A percentile compares a stretch with the other conserved stretches of the same genome.
Conservation (phyloP, 2,797 vertebrate genomes). For the Typhlichthys eigenmanni region DNA sequence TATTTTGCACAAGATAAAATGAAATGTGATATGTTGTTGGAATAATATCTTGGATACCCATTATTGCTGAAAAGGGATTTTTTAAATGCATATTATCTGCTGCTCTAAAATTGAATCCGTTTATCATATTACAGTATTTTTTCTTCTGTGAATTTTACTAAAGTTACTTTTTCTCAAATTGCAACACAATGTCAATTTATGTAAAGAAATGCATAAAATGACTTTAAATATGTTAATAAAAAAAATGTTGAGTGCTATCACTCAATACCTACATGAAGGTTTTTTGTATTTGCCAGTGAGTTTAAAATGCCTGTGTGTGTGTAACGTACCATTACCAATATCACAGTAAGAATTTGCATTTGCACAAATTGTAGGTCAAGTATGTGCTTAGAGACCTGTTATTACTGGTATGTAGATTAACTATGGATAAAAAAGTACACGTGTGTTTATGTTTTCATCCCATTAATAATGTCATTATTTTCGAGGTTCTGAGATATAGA, state of each 20-base stretch:
- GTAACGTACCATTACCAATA: too few species aligned
- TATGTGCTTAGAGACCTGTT: too few species aligned
- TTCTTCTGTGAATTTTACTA: constrained; percentile 36
- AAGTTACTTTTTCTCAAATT: constrained; percentile 22
- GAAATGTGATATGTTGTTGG: constrained; percentile 51
- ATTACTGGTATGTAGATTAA: too few species aligned
- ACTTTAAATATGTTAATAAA: constrained; percentile 43
- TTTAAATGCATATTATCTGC: constrained; percentile 15
- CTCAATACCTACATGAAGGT: constrained; percentile 38
- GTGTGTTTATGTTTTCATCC: too few species aligned
- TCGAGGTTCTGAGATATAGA: too few species aligned
- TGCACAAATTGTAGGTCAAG: too few species aligned
- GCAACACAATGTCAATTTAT: constrained; percentile 5
- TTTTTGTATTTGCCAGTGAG: constrained; percentile 1
- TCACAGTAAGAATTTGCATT: too few species aligned
- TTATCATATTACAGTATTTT: constrained; percentile 26
- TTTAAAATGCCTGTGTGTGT: constrained; percentile 7
- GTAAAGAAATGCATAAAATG: constrained; percentile 12
- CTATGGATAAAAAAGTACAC: too few species aligned
- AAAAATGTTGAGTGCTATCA: constrained; percentile 57
- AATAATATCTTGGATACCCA: constrained; percentile 28
- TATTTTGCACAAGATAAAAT: constrained; percentile 54
- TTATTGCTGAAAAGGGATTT: constrained; percentile 14
- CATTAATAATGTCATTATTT: too few species aligned
- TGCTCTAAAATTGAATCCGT: constrained; percentile 14